Evolutionary conservation across 2,113 vertebrate genomes (phyloP).

Genomic region (Progne subis): DNA sequence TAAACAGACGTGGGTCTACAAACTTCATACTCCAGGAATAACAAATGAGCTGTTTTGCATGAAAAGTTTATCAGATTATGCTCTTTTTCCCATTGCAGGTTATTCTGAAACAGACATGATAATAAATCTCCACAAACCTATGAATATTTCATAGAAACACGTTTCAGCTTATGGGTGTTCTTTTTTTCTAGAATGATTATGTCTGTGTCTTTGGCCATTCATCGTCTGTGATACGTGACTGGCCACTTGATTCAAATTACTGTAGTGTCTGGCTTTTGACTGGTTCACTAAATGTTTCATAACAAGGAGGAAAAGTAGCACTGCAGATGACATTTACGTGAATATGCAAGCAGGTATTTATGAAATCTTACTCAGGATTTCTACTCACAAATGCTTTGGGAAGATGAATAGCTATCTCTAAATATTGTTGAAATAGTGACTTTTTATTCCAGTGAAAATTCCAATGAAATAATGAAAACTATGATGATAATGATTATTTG

Average conservation of each 20-base stretch:
- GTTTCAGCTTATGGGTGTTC: neutral
- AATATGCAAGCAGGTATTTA: neutral
- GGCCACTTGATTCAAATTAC: slow-evolving; percentile 9
- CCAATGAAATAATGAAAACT: neutral
- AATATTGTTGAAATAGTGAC: neutral
- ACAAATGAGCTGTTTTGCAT: neutral
- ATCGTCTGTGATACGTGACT: neutral
- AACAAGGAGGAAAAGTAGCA: neutral
- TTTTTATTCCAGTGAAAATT: neutral
- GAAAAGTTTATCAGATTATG: slow-evolving; percentile 24
- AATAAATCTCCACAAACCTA: neutral
- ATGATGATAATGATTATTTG: neutral
- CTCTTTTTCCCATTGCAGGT: neutral
- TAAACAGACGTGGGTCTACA: neutral
- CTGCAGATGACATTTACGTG: neutral
- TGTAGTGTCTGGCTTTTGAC: slow-evolving; percentile 1
- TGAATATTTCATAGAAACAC: slow-evolving; percentile 38
- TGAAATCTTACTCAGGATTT: neutral
- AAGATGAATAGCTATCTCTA: neutral
- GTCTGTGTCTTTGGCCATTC: slow-evolving; percentile 23
- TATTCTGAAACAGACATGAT: neutral
- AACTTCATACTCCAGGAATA: neutral
- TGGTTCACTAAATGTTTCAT: slow-evolving; percentile 19
- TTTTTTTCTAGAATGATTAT: neutral
- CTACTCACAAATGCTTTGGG: neutral